A percentile compares a stretch with the other conserved stretches of the same genome.
phyloP scores from a whole-genome alignment of 64 coral and sea anemone genomes.

The Actinia tenebrosa region DNA sequence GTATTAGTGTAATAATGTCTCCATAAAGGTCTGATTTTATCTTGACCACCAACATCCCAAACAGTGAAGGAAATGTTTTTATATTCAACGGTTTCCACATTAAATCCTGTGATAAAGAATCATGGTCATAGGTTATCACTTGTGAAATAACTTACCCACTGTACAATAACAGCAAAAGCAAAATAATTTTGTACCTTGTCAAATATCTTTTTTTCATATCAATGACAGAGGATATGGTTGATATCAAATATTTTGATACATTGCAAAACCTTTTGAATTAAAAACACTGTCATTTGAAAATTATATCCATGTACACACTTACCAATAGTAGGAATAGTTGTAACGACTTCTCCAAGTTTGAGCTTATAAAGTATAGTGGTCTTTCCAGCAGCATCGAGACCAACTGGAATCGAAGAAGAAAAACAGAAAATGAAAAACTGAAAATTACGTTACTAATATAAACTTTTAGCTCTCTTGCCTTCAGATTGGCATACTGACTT shows the following conservation, averaged over 20 bases:
- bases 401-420: slow-evolving; percentile 46
- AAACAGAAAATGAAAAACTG: background rate
- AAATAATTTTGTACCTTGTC: too few relatives aligned
- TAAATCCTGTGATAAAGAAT: slow-evolving; percentile 56
- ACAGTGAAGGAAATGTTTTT: slow-evolving; percentile 93
- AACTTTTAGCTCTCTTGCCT: too few relatives aligned
- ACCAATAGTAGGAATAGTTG: slow-evolving; percentile 88
- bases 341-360: slow-evolving; percentile 84
- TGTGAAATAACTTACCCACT: too few relatives aligned
- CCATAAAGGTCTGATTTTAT: slow-evolving; percentile 86
- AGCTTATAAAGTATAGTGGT: slow-evolving; percentile 80
- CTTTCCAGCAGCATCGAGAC: slow-evolving; percentile 87
- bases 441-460: too few relatives aligned
- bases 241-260: too few relatives aligned
- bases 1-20: slow-evolving; percentile 92
- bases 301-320: background rate
- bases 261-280: too few relatives aligned
- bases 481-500: too few relatives aligned
- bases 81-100: slow-evolving; percentile 95
- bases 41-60: slow-evolving; percentile 92
- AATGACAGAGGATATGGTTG: too few relatives aligned
- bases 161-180: background rate
- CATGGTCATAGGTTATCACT: background rate
- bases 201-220: too few relatives aligned
- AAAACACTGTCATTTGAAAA: too few relatives aligned